Evolutionary conservation across 2,888 invertebrate species (phyloP).

Genomic region (Drosophila helvetica): DNA sequence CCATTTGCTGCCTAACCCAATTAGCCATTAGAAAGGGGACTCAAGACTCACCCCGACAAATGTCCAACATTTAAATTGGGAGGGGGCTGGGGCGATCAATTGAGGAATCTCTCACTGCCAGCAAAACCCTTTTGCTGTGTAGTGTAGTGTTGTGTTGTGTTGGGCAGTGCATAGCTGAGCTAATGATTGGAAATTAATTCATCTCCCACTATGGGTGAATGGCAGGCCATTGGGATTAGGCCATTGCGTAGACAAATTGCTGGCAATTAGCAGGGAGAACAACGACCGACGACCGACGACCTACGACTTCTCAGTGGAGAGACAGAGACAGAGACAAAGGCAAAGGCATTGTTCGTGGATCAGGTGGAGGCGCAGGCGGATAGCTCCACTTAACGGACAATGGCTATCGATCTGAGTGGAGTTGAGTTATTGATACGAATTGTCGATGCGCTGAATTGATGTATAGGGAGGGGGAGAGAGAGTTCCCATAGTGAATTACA

Average conservation of each 20-base stretch:
- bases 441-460: conserved; percentile 23
- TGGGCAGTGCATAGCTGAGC: conserved; percentile 50
- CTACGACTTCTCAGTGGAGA: conserved; percentile 6
- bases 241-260: conserved; percentile 65
- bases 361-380: conserved; percentile 2
- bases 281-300: conserved; percentile 17
- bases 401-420: conserved; percentile 37
- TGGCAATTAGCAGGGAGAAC: conserved; percentile 54
- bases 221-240: conserved; percentile 19
- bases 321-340: conserved; percentile 15
- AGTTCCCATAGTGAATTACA: conserved; percentile 1
- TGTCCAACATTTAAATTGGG: conserved; percentile 67
- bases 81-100: conserved; percentile 27
- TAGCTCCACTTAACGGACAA: conserved; percentile 25
- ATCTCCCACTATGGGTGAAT: conserved; percentile 18
- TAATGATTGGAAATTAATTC: conserved; percentile 78
- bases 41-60: conserved; percentile 34
- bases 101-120: conserved; percentile 15
- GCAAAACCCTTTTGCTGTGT: conserved; percentile 18
- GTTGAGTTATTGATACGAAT: conserved; percentile 37
- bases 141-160: conserved; percentile 24
- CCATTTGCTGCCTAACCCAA: conserved; percentile 62
- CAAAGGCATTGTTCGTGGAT: conserved; percentile 44
- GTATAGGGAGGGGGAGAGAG: too few species aligned
- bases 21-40: conserved; percentile 47